Conservation (phyloP, 2,888 invertebrate genomes). For the Melieria picta region DNA sequence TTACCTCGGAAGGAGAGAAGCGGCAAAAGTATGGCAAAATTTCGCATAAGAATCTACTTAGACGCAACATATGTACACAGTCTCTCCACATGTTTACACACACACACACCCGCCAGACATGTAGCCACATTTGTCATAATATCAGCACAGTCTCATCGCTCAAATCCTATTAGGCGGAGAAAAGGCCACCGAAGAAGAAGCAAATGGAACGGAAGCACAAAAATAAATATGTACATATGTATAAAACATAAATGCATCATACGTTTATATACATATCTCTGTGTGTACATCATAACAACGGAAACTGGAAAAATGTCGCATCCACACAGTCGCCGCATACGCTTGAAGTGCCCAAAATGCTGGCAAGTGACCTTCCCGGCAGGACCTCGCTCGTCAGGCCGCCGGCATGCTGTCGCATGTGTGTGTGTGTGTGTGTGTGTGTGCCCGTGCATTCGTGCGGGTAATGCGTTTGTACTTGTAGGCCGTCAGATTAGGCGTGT, state of each 20-base stretch:
- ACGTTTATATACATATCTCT: too few species aligned
- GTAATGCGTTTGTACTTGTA: neutral
- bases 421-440: neutral
- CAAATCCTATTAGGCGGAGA: conserved; percentile 13
- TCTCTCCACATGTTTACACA: too few species aligned
- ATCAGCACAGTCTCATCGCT: conserved; percentile 15
- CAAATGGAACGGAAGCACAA: neutral
- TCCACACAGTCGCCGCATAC: too few species aligned
- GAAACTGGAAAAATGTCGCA: neutral
- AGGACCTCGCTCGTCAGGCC: too few species aligned
- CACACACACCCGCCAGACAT: neutral
- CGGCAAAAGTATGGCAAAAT: too few species aligned
- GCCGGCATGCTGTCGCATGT: neutral
- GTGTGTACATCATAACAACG: too few species aligned
- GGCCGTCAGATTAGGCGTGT: too few species aligned
- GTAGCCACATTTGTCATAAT: conserved; percentile 21
- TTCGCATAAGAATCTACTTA: too few species aligned
- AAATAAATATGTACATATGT: neutral
- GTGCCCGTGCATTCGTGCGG: neutral
- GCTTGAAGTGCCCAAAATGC: too few species aligned
- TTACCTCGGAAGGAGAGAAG: too few species aligned
- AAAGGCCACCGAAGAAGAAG: neutral
- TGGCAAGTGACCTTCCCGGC: too few species aligned
- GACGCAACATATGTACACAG: too few species aligned
- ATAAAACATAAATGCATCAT: conserved; percentile 11